Evolutionary conservation across 2,888 invertebrate genomes (phyloP).

Genomic region (Drosophila rellima): DNA sequence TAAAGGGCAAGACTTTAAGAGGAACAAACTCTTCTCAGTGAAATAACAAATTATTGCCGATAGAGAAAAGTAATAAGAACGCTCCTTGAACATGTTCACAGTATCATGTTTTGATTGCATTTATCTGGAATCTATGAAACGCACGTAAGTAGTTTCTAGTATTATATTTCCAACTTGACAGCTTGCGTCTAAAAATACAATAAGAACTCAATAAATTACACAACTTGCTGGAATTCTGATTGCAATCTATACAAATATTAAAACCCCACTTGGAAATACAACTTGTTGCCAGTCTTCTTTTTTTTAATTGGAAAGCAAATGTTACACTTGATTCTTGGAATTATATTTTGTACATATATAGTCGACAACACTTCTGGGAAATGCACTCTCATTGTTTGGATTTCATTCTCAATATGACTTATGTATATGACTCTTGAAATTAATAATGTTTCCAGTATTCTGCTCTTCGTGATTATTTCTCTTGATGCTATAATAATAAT

Average conservation of each 20-base stretch:
- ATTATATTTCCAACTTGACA: neutral
- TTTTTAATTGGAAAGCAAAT: neutral
- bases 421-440: neutral
- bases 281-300: neutral
- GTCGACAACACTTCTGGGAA: neutral
- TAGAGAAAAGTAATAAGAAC: neutral
- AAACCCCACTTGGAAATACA: neutral
- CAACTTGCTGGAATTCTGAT: neutral
- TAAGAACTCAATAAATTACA: neutral
- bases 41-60: neutral
- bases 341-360: neutral
- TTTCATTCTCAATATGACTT: neutral
- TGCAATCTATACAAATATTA: neutral
- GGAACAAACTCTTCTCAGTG: neutral
- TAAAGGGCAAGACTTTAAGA: neutral
- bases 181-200: neutral
- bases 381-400: neutral
- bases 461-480: neutral
- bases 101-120: slow-evolving; percentile 5
- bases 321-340: neutral
- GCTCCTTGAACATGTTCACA: slow-evolving; percentile 1
- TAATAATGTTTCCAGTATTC: neutral
- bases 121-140: neutral
- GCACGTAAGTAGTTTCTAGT: neutral
- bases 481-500: neutral